phyloP scores from a whole-genome alignment of 2,888 invertebrate species.

The Drosophila cracens region DNA sequence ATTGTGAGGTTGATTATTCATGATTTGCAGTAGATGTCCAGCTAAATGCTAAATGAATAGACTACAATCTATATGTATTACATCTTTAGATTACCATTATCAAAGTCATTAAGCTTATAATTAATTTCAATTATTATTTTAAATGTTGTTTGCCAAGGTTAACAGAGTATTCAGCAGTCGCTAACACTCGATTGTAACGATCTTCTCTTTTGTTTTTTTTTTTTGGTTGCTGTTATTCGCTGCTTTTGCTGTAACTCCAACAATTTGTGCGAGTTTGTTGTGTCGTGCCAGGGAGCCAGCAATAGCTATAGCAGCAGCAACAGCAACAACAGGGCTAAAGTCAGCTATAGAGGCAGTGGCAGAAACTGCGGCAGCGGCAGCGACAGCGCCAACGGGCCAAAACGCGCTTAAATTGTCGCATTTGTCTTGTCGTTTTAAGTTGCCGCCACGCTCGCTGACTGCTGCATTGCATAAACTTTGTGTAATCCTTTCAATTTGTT shows the following conservation, averaged over 20 bases:
- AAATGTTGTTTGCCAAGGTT: neutral
- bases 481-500: constrained; percentile 81
- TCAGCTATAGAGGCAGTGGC: neutral
- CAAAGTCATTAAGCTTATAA: neutral
- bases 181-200: neutral
- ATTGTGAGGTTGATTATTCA: no score
- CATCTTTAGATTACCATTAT: neutral
- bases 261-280: constrained; percentile 64
- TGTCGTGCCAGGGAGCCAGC: constrained; percentile 43
- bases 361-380: neutral
- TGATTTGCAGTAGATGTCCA: neutral
- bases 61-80: neutral
- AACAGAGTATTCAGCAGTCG: constrained; percentile 4
- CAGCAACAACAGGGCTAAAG: neutral
- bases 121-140: neutral
- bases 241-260: constrained; percentile 43
- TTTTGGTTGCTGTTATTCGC: constrained; percentile 16
- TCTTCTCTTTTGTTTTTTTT: neutral
- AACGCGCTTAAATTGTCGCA: constrained; percentile 81
- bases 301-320: neutral
- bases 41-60: neutral
- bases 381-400: constrained; percentile 65
- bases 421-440: constrained; percentile 79
- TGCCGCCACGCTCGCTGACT: constrained; percentile 55
- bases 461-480: constrained; percentile 78